Evolutionary conservation across 2,888 invertebrate species (phyloP).

Genomic region (Furcula furcula): DNA sequence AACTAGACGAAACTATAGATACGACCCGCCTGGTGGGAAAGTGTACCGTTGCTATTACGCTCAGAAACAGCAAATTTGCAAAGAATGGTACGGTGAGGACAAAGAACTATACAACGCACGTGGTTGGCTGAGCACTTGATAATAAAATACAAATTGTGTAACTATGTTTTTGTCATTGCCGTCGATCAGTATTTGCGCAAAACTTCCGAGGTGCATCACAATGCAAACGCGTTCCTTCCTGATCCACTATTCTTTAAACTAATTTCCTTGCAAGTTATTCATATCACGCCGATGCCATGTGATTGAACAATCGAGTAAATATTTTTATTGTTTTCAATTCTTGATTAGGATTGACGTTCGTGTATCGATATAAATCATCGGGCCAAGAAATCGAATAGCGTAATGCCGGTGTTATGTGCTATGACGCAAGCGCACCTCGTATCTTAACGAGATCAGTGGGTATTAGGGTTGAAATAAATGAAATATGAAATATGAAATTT

Average conservation of each 20-base stretch:
- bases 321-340: slow-evolving; percentile 36
- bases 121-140: slow-evolving; percentile 22
- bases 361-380: slow-evolving; percentile 23
- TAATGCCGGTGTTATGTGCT: slow-evolving; percentile 19
- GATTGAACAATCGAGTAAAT: slow-evolving; percentile 36
- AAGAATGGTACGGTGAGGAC: slow-evolving; percentile 32
- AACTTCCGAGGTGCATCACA: not conserved
- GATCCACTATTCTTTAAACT: not conserved
- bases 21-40: slow-evolving; percentile 57
- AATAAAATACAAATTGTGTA: not conserved
- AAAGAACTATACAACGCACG: slow-evolving; percentile 36
- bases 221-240: not conserved
- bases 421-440: slow-evolving; percentile 24
- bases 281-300: slow-evolving; percentile 4
- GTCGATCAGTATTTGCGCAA: not conserved
- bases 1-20: slow-evolving; percentile 37
- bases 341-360: slow-evolving; percentile 29
- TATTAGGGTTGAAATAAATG: not conserved
- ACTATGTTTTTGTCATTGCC: not conserved
- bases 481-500: no score
- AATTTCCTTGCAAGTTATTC: not conserved
- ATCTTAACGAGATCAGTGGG: slow-evolving; percentile 13
- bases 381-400: slow-evolving; percentile 34
- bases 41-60: slow-evolving; percentile 62
- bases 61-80: slow-evolving; percentile 65